These are phyloP conservation scores for Mus caroli DNA, from an alignment of 2,797 vertebrate species.

Conservation along the genomic window DNA sequence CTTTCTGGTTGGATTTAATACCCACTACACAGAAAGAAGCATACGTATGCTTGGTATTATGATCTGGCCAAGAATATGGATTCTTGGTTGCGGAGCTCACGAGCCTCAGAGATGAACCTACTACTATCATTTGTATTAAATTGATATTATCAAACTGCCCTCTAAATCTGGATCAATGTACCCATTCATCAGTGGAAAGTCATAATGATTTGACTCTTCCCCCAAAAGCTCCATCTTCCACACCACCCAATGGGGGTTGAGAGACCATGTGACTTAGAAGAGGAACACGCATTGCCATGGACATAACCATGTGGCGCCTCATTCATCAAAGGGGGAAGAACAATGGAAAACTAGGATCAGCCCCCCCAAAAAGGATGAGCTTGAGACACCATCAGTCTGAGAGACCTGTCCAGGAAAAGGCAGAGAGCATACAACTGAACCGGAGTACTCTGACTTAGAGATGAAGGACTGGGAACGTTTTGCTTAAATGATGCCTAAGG, in stretches of 20 bases:
- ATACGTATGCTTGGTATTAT: too few relatives aligned
- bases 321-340: not conserved
- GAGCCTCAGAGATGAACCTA: not conserved
- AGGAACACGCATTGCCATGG: not conserved
- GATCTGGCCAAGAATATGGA: not conserved
- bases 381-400: not conserved
- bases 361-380: not conserved
- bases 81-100: not conserved
- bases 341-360: not conserved
- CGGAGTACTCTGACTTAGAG: not conserved
- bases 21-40: not conserved
- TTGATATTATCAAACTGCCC: not conserved
- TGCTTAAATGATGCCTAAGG: not conserved
- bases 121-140: not conserved
- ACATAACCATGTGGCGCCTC: not conserved
- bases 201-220: not conserved
- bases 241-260: not conserved
- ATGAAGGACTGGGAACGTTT: not conserved
- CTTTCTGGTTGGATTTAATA: not conserved
- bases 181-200: not conserved
- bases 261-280: not conserved
- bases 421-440: not conserved
- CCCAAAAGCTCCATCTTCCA: not conserved
- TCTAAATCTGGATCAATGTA: not conserved
- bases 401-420: not conserved